Evolutionary conservation across 2,113 vertebrate species (phyloP).

Genomic region (Danionella cerebrum): DNA sequence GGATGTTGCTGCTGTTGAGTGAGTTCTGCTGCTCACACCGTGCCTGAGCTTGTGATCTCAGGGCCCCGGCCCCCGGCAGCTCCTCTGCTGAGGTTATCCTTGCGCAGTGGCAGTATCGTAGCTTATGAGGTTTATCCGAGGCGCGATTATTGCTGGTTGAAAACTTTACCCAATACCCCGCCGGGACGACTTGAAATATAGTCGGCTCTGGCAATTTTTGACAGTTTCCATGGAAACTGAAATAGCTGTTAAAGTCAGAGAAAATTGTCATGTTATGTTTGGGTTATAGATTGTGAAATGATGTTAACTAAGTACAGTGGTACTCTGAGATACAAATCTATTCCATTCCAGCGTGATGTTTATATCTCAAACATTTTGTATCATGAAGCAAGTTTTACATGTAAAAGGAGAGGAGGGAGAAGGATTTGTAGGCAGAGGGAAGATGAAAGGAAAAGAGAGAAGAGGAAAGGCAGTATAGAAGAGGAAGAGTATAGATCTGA

Average conservation of each 20-base stretch:
- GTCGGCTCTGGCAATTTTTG: conserved; percentile 43
- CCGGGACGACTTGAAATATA: conserved; percentile 45
- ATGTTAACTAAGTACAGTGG: no score
- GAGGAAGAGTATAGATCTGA: no score
- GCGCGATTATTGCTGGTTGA: conserved; percentile 45
- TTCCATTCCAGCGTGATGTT: no score
- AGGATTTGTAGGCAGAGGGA: no score
- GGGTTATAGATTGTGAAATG: no score
- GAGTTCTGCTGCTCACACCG: background rate
- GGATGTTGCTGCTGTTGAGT: background rate
- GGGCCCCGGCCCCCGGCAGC: background rate
- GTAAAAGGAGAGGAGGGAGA: no score
- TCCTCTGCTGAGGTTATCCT: background rate
- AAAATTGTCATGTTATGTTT: no score
- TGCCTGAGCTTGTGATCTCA: background rate
- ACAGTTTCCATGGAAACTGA: conserved; percentile 24
- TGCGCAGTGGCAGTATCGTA: conserved; percentile 47
- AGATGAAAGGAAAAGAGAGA: no score
- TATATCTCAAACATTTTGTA: no score
- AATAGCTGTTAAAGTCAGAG: background rate
- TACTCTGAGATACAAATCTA: no score
- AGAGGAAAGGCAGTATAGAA: no score
- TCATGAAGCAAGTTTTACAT: no score
- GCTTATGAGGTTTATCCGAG: conserved; percentile 46
- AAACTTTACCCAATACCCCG: conserved; percentile 49